Evolutionary conservation across 2,797 vertebrate species (phyloP), one percentile per base, ranked within the genome.

Genomic region (Erpetoichthys calabaricus): DNA sequence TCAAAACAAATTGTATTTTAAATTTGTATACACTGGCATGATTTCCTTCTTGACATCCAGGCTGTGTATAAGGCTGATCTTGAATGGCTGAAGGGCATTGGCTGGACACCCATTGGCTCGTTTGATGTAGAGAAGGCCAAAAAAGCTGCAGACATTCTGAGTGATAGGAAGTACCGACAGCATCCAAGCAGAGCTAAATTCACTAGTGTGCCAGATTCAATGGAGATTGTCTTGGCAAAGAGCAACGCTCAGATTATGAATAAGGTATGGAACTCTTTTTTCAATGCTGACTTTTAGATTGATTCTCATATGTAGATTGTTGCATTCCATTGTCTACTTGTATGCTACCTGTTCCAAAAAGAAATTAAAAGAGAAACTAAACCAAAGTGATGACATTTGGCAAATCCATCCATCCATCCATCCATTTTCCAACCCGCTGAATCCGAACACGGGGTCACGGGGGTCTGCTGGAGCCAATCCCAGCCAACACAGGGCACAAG

Each of bases 71-170:
- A 92, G 70, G 77, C 91, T 0, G 95, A 99, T 70, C 75, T 98
- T 81, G 87, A 94, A 53, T 98, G 94, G 94, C 47, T 99, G 57
- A 83, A 70, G 56, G 95, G 95, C 59, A 73, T 79, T 0, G 92
- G 95, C 43, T 99, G 96, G 96, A 75, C 93, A 57, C 86, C 95
- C 1, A 88, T 90, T 50, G 95, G 89, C 5, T 98, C 94, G 0
- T 25, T 95, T n/a, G 94, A 95, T n/a, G 89, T 94, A 68, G 79
- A 86, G 42, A 92, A 94, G 67, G 91, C 77, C 3, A 98, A 93
- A 78, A 88, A 79, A 56, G 91, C 91, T 3, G 85, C 71, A 51
- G 83, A 86, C 45, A 80, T 97, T 46, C 54, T 99, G 64, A 95
- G 76, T 1, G 92, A 99, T 0, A 77, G 71, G 42, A 69, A 84